phyloP scores from a whole-genome alignment of 2,113 vertebrate species.

The Sylvietta virens region DNA sequence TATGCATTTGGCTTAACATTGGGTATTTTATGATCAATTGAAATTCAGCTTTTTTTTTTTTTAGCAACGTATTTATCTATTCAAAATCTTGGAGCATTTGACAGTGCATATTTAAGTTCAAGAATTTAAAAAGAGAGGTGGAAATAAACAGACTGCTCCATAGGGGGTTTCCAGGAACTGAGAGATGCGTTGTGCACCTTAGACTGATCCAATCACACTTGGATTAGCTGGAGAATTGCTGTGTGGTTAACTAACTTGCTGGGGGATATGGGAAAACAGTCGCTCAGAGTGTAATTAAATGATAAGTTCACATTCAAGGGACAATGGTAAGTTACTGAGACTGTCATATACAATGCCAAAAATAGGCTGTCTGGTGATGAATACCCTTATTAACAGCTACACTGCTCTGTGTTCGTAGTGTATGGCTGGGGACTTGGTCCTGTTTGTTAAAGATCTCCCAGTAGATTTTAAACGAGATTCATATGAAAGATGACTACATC shows the following conservation, averaged over 20 bases:
- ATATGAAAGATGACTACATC: conserved; percentile 64
- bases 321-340: conserved; percentile 78
- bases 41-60: not conserved
- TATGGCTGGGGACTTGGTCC: conserved; percentile 66
- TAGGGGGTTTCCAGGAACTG: not conserved
- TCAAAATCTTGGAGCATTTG: conserved; percentile 11
- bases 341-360: conserved; percentile 78
- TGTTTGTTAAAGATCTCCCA: conserved; percentile 60
- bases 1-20: not conserved
- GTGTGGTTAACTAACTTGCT: conserved; percentile 84
- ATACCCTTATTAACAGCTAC: conserved; percentile 87
- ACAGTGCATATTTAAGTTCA: conserved; percentile 19
- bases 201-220: conserved; percentile 64
- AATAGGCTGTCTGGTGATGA: conserved; percentile 80
- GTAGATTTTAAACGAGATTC: conserved; percentile 66
- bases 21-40: not conserved
- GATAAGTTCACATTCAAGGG: conserved; percentile 89
- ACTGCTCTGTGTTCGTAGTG: conserved; percentile 70
- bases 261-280: conserved; percentile 78
- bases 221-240: conserved; percentile 72
- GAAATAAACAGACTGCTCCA: conserved; percentile 9
- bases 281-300: conserved; percentile 85
- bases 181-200: conserved; percentile 59
- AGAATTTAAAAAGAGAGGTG: not conserved
- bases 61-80: not conserved